Evolutionary conservation across 2,113 vertebrate genomes (phyloP).

Genomic region (Macrotis lagotis): DNA sequence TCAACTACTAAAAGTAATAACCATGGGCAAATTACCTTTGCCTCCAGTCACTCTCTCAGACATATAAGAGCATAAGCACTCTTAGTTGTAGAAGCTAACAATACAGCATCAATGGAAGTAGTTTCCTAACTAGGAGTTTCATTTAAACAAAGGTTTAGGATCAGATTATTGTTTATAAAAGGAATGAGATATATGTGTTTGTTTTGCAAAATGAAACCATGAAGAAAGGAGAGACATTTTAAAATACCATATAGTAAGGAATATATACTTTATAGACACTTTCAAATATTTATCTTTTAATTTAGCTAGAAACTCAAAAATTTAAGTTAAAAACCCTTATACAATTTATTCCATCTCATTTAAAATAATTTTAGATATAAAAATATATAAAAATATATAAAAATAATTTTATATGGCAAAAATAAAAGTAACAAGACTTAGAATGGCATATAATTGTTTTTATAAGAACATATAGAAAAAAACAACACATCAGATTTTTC

Average conservation of each 20-base stretch:
- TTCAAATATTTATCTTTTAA: background rate
- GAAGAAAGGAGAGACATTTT: constrained; percentile 10
- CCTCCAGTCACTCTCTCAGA: background rate
- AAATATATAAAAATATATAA: no score
- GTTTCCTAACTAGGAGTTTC: background rate
- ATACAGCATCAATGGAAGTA: background rate
- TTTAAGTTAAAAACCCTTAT: no score
- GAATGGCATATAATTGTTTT: constrained; percentile 17
- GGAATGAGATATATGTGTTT: background rate
- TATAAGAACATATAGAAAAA: constrained; percentile 47
- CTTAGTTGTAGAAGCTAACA: background rate
- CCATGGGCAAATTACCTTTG: background rate
- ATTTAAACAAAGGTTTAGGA: background rate
- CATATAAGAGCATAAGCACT: background rate
- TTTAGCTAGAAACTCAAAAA: no score
- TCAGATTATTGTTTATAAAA: background rate
- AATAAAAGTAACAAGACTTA: constrained; percentile 20
- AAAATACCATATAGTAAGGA: background rate
- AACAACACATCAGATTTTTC: constrained; percentile 26
- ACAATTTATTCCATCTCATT: background rate
- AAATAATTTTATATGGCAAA: no score
- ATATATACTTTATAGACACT: background rate
- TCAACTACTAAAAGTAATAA: background rate
- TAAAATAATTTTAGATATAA: constrained; percentile 47
- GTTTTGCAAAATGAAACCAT: constrained; percentile 11